phyloP scores from a whole-genome alignment of 1,140 invertebrate species.

The Triops longicaudatus region DNA sequence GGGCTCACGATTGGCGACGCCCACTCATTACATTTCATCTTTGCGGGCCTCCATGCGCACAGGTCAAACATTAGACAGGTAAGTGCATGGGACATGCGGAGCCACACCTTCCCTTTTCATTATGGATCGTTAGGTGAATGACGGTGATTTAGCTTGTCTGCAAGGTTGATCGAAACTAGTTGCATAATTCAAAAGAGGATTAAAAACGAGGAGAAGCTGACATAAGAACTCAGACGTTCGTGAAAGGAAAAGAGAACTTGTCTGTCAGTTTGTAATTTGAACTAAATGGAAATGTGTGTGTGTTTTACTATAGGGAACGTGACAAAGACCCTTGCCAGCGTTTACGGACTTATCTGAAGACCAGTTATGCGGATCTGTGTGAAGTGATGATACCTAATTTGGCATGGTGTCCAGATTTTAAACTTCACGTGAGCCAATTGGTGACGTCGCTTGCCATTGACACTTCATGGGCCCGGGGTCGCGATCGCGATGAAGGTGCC shows the following conservation, averaged over 20 bases:
- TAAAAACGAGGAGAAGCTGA: background rate
- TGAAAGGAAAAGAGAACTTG: background rate
- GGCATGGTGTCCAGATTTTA: constrained; percentile 28
- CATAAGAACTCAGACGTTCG: background rate
- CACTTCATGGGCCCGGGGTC: constrained; percentile 21
- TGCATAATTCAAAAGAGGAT: background rate
- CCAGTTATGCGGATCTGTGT: background rate
- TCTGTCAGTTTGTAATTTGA: background rate
- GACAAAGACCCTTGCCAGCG: background rate
- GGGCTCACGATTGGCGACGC: background rate
- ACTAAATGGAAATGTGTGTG: background rate
- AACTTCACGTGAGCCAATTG: constrained; percentile 25
- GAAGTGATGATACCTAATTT: background rate
- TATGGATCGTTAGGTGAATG: background rate
- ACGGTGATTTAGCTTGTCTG: background rate
- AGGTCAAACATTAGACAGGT: background rate
- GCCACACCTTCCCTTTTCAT: background rate
- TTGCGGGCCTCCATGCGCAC: constrained; percentile 9
- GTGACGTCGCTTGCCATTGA: constrained; percentile 24
- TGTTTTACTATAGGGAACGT: background rate
- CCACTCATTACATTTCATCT: background rate
- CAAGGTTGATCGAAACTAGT: background rate
- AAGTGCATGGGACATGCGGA: background rate
- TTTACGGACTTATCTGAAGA: background rate
- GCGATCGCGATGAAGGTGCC: constrained; percentile 4